These are phyloP conservation scores for Eriocheir sinensis DNA, from an alignment of 1,140 invertebrate genomes.

Conservation along the genomic window DNA sequence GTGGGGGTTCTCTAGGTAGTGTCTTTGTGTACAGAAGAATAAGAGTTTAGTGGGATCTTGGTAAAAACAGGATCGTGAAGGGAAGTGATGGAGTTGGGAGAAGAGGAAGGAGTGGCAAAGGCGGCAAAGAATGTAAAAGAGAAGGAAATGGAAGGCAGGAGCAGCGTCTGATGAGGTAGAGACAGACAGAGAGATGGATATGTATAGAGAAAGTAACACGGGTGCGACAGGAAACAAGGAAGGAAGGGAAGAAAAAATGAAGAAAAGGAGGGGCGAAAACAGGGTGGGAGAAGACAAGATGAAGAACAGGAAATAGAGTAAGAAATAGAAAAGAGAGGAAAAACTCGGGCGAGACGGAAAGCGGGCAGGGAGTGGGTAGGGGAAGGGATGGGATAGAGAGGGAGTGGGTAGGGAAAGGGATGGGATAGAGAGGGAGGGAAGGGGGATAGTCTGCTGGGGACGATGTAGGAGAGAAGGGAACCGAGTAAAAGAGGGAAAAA, in stretches of 20 bases:
- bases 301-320: background rate
- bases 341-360: background rate
- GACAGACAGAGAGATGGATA: background rate
- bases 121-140: background rate
- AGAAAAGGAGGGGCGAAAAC: background rate
- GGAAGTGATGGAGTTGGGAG: too few species aligned
- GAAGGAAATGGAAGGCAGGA: background rate
- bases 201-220: background rate
- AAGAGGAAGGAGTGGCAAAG: background rate
- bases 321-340: background rate
- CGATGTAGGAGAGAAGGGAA: background rate
- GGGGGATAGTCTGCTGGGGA: background rate
- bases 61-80: too few species aligned
- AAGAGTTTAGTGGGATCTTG: too few species aligned
- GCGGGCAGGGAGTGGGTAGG: background rate
- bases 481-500: background rate
- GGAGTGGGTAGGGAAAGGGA: background rate
- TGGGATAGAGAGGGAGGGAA: background rate
- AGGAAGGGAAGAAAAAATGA: background rate
- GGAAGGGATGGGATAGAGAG: background rate
- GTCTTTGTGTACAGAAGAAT: too few species aligned
- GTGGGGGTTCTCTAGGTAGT: too few species aligned
- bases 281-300: background rate
- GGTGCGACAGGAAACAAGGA: background rate
- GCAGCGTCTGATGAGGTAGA: background rate